Conservation (phyloP, 35 echinoderm and acorn worm genomes). For the Apostichopus parvimensis region DNA sequence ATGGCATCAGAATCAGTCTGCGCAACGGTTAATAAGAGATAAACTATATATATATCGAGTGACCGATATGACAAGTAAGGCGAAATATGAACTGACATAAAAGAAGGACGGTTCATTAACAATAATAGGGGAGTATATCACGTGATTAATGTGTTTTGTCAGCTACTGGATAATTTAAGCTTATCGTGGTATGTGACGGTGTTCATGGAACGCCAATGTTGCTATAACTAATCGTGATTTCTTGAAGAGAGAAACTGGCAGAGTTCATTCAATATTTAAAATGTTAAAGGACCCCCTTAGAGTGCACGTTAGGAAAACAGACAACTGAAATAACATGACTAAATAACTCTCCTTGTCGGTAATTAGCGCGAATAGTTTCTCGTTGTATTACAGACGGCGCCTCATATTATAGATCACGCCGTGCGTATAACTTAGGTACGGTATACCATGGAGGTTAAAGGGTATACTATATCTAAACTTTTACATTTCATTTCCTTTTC, state of each 20-base stretch:
- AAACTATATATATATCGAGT: not conserved
- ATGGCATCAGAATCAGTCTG: not conserved
- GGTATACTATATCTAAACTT: too few relatives aligned
- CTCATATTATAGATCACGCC: too few relatives aligned
- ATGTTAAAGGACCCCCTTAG: not conserved
- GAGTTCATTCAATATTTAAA: not conserved
- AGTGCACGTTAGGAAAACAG: not conserved
- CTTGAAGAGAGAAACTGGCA: too few relatives aligned
- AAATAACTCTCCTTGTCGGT: not conserved
- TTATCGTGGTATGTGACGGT: not conserved
- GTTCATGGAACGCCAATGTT: constrained; percentile 7
- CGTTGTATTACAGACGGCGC: too few relatives aligned
- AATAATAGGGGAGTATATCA: not conserved
- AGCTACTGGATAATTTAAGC: constrained; percentile 4
- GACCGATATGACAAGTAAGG: not conserved
- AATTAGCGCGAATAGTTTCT: not conserved
- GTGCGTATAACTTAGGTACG: too few relatives aligned
- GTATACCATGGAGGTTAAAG: too few relatives aligned
- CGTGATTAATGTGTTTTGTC: constrained; percentile 25
- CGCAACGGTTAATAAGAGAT: not conserved
- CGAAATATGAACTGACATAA: not conserved
- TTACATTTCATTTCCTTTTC: too few relatives aligned
- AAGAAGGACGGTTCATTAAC: not conserved
- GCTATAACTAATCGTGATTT: not conserved
- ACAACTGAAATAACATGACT: constrained; percentile 12